Base-by-base conservation (phyloP, 2,113 vertebrate genomes). In the Ammodytes dubius region DNA sequence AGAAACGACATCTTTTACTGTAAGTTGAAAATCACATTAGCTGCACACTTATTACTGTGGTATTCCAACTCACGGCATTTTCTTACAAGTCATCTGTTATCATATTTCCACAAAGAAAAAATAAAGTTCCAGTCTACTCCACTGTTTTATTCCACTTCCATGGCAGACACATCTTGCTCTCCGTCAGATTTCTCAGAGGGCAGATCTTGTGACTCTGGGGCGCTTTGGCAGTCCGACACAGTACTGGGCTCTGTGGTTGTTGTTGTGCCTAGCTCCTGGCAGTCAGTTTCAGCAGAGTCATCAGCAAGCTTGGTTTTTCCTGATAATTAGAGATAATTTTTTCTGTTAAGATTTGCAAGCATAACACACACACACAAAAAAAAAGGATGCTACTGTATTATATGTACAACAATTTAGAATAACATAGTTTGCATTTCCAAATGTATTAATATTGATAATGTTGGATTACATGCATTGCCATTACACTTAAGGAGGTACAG, bases 101-200 rank as follows among this genome's bases (percentile, higher is more conserved):
- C 39, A 65, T 4, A 19, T 74, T 81, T 49, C 12, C 15, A 80
- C 63, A 61, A 45, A 79, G 49, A 84, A 68, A 76, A 70, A 75
- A 80, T 75, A 54, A 58, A 70, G 57, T 39, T 67, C 35, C 52
- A 85, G 75, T 43, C 15, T n/a, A 0, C n/a, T 12, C 42, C 5
- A 2, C 7, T 14, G 40, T 67, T 88, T 95, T 95, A 99, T 93
- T 99, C 96, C 83, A 96, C 91, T 88, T 96, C 96, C 94, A 94
- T 94, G 86, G 95, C 90, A 75, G 97, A 95, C 72, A 95, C 91
- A 77, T 96, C 95, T 52, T 96, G 95, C 93, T 97, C 96, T 76
- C 85, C 88, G 67, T 95, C 94, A 4, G 85, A 86, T 78, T 90
- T 93, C 81, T 93, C 88, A 7, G 82, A 7, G 42, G 90, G 68